Conservation (phyloP, 2,797 vertebrate genomes). For the Gila robusta region DNA sequence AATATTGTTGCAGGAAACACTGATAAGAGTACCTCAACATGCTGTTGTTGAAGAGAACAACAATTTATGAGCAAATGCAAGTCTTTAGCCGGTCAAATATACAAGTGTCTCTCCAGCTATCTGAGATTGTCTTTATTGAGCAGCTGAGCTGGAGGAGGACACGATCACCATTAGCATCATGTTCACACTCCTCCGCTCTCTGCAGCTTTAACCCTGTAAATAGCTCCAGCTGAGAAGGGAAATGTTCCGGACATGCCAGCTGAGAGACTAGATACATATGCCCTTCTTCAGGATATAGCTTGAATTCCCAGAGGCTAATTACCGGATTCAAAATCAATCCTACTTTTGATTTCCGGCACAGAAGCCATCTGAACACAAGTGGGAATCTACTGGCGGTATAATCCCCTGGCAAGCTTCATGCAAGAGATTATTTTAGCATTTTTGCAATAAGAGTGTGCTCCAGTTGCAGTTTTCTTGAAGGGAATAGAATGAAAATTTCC, state of each 20-base stretch:
- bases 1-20: neutral
- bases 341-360: slow-evolving; percentile 13
- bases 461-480: neutral
- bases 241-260: slow-evolving; percentile 24
- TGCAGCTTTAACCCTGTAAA: slow-evolving; percentile 29
- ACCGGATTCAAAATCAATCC: slow-evolving; percentile 40
- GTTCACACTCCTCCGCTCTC: slow-evolving; percentile 38
- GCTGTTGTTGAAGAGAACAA: slow-evolving; percentile 56
- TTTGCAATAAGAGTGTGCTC: slow-evolving; percentile 10
- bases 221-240: slow-evolving; percentile 28
- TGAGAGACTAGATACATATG: slow-evolving; percentile 16
- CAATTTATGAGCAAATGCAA: slow-evolving; percentile 56
- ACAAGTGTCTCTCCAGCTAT: slow-evolving; percentile 22
- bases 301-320: slow-evolving; percentile 28
- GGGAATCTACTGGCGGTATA: neutral
- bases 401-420: slow-evolving; percentile 13
- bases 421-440: slow-evolving; percentile 31
- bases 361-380: slow-evolving; percentile 15
- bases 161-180: slow-evolving; percentile 47
- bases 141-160: slow-evolving; percentile 34
- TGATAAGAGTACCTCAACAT: slow-evolving; percentile 51
- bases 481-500: neutral
- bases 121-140: slow-evolving; percentile 26
- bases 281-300: neutral
- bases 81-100: slow-evolving; percentile 31